Conservation (phyloP, 2,113 vertebrate genomes). For the Tringa solitaria region DNA sequence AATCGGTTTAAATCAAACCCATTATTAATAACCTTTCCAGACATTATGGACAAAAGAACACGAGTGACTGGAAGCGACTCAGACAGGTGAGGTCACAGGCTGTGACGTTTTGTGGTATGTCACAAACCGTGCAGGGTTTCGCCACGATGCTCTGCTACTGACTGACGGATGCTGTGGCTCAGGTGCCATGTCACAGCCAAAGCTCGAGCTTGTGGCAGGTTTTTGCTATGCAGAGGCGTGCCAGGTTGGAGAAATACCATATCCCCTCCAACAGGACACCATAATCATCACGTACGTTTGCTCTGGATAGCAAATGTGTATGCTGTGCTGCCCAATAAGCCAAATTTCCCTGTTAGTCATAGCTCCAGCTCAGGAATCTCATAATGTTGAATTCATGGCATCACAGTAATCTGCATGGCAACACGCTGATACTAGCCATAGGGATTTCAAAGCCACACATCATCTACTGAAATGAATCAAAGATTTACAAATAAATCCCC, state of each 20-base stretch:
- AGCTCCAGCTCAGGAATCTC: neutral
- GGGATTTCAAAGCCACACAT: slow-evolving; percentile 14
- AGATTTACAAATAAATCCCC: slow-evolving; percentile 54
- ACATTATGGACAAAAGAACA: neutral
- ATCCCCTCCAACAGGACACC: neutral
- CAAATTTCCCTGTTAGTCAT: neutral
- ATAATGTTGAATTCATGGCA: neutral
- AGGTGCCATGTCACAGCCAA: neutral
- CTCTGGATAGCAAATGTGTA: neutral
- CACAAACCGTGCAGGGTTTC: neutral
- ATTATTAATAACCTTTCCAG: neutral
- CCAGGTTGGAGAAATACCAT: neutral
- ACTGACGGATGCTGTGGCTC: neutral
- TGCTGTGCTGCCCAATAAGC: neutral
- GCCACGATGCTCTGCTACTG: neutral
- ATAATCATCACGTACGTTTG: neutral
- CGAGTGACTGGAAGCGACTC: neutral
- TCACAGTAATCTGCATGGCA: slow-evolving; percentile 50
- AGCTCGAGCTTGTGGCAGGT: neutral
- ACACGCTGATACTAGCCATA: neutral
- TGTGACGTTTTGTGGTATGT: neutral
- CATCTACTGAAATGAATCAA: slow-evolving; percentile 45
- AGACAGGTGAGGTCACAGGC: neutral
- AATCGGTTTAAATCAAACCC: slow-evolving; percentile 25
- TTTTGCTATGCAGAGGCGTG: neutral